phyloP scores from a whole-genome alignment of 1,140 invertebrate genomes.

The Anagrus nilaparvatae region DNA sequence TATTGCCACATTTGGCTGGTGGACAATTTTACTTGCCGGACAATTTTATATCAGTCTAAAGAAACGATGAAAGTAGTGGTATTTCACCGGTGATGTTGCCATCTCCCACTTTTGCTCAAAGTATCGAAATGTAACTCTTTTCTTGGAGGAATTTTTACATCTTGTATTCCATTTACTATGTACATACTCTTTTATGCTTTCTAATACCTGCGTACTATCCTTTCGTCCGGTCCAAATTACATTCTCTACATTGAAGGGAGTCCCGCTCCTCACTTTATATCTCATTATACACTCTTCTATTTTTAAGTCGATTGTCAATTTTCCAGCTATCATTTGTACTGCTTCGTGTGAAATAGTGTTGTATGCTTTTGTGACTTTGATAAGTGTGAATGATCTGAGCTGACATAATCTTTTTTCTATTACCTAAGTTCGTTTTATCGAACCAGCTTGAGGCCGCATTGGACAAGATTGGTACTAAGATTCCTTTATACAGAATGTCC shows the following conservation, averaged over 20 bases:
- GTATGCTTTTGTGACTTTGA: slow-evolving; percentile 19
- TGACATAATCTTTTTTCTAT: neutral
- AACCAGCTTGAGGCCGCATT: slow-evolving; percentile 26
- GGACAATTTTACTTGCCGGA: too few species aligned
- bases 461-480: slow-evolving; percentile 16
- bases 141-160: neutral
- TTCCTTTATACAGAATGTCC: slow-evolving; percentile 18
- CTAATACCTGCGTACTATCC: neutral
- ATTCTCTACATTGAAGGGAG: neutral
- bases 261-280: slow-evolving; percentile 5
- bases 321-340: slow-evolving; percentile 6
- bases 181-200: too few species aligned
- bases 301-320: slow-evolving; percentile 9
- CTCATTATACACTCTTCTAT: neutral
- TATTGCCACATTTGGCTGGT: too few species aligned
- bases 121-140: neutral
- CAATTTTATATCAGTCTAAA: too few species aligned
- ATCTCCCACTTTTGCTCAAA: slow-evolving; percentile 16
- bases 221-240: neutral
- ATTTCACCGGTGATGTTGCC: slow-evolving; percentile 46
- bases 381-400: slow-evolving; percentile 19
- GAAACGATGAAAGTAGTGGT: slow-evolving; percentile 54
- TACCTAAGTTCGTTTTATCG: slow-evolving; percentile 3
- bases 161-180: neutral
- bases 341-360: slow-evolving; percentile 20